Percentiles rank a stretch among this genome's conserved stretches.
Conservation (phyloP, 2,113 vertebrate species). For the Pachycephala philippinensis region DNA sequence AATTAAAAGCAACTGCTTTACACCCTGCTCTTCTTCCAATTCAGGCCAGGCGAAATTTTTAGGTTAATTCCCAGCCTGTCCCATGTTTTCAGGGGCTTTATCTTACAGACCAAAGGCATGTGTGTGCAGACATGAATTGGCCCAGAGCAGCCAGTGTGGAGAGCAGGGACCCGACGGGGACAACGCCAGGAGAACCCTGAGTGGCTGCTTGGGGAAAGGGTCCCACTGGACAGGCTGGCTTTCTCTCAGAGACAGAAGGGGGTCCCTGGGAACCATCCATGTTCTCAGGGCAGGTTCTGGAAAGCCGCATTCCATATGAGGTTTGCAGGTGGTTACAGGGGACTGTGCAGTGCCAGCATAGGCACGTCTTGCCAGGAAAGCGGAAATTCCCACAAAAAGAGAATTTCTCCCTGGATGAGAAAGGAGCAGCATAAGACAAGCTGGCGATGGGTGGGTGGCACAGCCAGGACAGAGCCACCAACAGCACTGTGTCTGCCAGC, state of each 20-base stretch:
- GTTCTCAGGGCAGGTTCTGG: background rate
- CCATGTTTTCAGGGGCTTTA: background rate
- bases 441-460: background rate
- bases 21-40: constrained; percentile 16
- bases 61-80: constrained; percentile 32
- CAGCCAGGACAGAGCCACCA: background rate
- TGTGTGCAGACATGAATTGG: accelerated
- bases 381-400: constrained; percentile 17
- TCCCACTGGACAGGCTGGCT: background rate
- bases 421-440: background rate
- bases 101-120: background rate
- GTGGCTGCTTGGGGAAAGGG: background rate
- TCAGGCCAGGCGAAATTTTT: background rate
- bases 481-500: accelerated
- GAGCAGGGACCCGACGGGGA: accelerated
- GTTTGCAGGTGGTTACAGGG: background rate
- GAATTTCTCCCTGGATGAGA: background rate
- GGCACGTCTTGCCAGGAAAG: background rate
- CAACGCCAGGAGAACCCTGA: accelerated
- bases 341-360: accelerated
- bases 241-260: background rate
- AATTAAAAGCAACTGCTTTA: constrained; percentile 47
- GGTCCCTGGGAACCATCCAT: background rate
- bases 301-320: accelerated
- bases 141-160: accelerated